These are phyloP conservation scores for Molossus alvarezi DNA, from an alignment of 2,797 vertebrate genomes.

Conservation along the genomic window DNA sequence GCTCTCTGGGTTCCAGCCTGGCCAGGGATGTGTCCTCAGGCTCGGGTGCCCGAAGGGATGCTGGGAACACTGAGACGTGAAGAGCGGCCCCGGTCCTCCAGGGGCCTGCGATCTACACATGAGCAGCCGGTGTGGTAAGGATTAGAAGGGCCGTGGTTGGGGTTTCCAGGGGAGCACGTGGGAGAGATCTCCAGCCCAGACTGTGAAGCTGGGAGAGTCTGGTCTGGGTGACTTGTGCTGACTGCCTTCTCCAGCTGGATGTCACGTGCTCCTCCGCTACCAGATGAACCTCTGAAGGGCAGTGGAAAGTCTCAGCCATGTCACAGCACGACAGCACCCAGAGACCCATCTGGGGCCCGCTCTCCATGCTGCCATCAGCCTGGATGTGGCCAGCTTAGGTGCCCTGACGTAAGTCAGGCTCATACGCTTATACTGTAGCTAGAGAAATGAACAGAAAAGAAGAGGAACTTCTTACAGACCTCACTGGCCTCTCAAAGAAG, in stretches of 20 bases:
- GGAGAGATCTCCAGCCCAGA: not conserved
- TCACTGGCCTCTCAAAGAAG: not conserved
- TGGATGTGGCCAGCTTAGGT: not conserved
- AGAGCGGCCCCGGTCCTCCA: not conserved
- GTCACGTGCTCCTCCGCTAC: not conserved
- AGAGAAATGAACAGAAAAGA: not conserved
- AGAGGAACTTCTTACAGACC: too few species aligned
- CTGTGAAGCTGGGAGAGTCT: not conserved
- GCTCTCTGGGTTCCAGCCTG: not conserved
- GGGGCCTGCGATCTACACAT: not conserved
- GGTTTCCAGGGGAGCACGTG: fast-evolving
- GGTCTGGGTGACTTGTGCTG: not conserved
- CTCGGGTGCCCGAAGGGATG: not conserved
- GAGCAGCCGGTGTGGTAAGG: not conserved
- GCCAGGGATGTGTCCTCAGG: not conserved
- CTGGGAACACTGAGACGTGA: not conserved
- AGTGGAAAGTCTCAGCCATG: not conserved
- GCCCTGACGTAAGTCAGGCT: not conserved
- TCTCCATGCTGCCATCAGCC: not conserved
- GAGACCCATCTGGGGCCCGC: not conserved
- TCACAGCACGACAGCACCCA: not conserved
- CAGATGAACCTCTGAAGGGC: not conserved
- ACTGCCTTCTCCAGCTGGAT: not conserved
- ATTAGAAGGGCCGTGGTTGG: not conserved
- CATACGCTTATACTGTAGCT: not conserved